Percentiles rank a stretch among this genome's conserved stretches.
Evolutionary conservation across 2,797 vertebrate genomes (phyloP).

Genomic region (Pipistrellus kuhlii): DNA sequence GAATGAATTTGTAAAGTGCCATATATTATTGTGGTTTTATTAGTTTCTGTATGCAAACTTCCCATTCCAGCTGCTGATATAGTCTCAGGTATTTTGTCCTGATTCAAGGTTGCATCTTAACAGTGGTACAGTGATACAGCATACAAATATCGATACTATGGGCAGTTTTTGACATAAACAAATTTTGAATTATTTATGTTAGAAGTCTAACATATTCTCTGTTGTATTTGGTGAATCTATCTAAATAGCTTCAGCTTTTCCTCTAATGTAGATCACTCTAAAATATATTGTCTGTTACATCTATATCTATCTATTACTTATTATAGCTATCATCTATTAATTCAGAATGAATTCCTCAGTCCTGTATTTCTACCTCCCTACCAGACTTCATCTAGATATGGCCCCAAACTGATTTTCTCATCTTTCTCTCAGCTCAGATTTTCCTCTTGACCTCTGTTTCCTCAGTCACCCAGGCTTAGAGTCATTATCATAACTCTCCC

Average conservation of each 20-base stretch:
- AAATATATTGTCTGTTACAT: background rate
- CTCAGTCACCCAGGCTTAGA: background rate
- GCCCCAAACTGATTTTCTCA: background rate
- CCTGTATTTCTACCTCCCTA: background rate
- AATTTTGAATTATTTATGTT: background rate
- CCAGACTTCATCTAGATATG: background rate
- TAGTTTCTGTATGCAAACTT: background rate
- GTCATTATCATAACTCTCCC: background rate
- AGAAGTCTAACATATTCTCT: background rate
- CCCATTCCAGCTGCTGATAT: background rate
- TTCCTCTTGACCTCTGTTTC: background rate
- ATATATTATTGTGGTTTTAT: background rate
- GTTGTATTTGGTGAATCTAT: constrained; percentile 7
- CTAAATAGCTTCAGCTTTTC: constrained; percentile 42
- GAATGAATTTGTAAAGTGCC: constrained; percentile 29
- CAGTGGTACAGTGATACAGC: background rate
- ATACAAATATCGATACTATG: background rate
- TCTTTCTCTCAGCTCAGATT: background rate
- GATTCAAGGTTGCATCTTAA: background rate
- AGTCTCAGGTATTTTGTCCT: background rate
- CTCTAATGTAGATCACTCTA: background rate
- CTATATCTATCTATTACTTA: background rate
- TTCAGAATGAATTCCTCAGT: background rate
- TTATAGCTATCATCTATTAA: background rate
- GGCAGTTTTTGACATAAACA: background rate